phyloP scores from a whole-genome alignment of 2,797 vertebrate genomes.

The Syngnathus acus region DNA sequence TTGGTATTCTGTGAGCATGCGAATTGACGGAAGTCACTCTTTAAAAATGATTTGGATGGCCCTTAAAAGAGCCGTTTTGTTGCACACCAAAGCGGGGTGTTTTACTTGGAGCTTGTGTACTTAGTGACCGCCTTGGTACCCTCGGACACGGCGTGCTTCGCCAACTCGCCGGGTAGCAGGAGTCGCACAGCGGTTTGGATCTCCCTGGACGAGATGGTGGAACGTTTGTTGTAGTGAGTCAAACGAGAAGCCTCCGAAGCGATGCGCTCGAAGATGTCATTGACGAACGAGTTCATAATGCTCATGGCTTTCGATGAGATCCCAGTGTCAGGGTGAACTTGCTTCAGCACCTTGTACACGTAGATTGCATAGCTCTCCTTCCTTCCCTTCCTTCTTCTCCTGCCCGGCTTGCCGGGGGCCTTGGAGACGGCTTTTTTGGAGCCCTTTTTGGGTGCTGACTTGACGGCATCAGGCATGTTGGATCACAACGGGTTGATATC shows the following conservation, averaged over 20 bases:
- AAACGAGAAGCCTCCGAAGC: not conserved
- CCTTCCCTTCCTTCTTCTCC: not conserved
- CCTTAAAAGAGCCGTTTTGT: conserved; percentile 6
- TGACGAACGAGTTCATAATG: not conserved
- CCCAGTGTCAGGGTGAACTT: no score
- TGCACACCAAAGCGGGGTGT: no score
- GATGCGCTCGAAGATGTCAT: not conserved
- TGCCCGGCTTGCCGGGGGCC: not conserved
- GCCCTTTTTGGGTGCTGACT: not conserved
- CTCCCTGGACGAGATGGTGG: no score
- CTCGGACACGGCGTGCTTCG: no score
- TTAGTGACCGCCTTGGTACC: not conserved
- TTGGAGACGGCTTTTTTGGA: no score
- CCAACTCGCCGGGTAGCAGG: no score
- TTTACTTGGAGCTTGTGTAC: not conserved
- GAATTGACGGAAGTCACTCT: not conserved
- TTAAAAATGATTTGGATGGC: not conserved
- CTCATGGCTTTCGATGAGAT: no score
- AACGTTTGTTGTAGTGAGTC: no score
- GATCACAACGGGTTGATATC: accelerated
- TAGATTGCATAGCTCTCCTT: not conserved
- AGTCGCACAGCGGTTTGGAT: no score
- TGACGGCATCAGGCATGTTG: not conserved
- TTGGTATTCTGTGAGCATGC: no score
- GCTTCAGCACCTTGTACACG: not conserved